These are phyloP conservation scores for Drosophila athabasca DNA, from an alignment of 1,140 invertebrate species.

Conservation along the genomic window DNA sequence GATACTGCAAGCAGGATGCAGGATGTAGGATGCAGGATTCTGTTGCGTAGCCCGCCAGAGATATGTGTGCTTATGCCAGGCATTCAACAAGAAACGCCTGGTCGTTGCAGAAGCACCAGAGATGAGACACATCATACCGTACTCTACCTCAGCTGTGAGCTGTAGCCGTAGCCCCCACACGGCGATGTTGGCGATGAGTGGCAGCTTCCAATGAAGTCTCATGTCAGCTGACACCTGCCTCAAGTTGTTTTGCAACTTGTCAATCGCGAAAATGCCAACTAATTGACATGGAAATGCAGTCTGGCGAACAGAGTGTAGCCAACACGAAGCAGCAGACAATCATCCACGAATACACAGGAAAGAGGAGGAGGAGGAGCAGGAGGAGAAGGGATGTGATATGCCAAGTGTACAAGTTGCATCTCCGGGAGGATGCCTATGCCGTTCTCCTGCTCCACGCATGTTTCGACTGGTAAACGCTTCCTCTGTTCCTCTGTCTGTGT, in stretches of 20 bases:
- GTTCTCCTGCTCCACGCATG: conserved; percentile 14
- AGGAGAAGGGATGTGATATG: conserved; percentile 19
- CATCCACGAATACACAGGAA: not conserved
- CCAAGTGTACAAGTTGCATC: conserved; percentile 29
- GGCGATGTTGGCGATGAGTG: conserved; percentile 20
- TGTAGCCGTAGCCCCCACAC: not conserved
- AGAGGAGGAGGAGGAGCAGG: too few relatives aligned
- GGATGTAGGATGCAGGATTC: conserved; percentile 1
- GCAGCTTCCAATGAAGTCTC: conserved; percentile 7
- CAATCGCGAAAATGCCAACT: conserved; percentile 58
- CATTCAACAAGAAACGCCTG: too few relatives aligned
- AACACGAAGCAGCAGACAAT: conserved; percentile 19
- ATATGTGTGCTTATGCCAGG: conserved; percentile 26
- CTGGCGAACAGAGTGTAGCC: conserved; percentile 8
- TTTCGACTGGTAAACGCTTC: not conserved
- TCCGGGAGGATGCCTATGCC: not conserved
- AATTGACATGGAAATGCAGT: conserved; percentile 74
- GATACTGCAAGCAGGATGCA: not conserved
- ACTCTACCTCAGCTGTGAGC: not conserved
- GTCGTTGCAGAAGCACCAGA: too few relatives aligned
- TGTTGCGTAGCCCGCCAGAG: conserved; percentile 11
- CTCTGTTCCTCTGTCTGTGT: too few relatives aligned
- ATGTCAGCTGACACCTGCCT: conserved; percentile 51
- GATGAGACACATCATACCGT: too few relatives aligned
- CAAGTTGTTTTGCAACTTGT: conserved; percentile 66